Conservation (phyloP, 2,888 invertebrate species). For the Trissoscelio sp. region DNA sequence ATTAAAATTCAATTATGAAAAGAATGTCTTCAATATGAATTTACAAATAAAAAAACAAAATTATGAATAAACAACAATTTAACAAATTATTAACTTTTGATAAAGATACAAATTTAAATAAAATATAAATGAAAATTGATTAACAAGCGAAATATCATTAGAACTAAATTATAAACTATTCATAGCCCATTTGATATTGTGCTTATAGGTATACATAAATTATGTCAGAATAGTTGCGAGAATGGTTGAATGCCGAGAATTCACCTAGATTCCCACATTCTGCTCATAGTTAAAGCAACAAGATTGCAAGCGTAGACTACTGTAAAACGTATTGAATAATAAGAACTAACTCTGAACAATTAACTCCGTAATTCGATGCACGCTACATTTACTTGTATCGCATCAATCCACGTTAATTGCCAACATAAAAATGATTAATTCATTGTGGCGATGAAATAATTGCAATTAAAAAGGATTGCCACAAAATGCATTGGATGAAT, state of each 20-base stretch:
- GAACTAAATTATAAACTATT: background rate
- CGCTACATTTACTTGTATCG: background rate
- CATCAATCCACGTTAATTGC: background rate
- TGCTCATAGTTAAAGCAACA: constrained; percentile 24
- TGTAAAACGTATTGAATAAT: constrained; percentile 12
- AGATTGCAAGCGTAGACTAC: constrained; percentile 1
- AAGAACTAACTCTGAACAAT: constrained; percentile 7
- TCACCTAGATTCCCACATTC: constrained; percentile 28
- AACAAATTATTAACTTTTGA: too few relatives aligned
- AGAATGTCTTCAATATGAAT: too few relatives aligned
- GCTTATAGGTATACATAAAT: background rate
- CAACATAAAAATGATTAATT: too few relatives aligned
- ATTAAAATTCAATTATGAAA: too few relatives aligned
- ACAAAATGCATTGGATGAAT: too few relatives aligned
- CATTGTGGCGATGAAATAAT: too few relatives aligned
- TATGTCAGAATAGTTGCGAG: constrained; percentile 19
- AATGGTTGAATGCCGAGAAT: constrained; percentile 20
- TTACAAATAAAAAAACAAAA: too few relatives aligned
- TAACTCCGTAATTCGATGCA: constrained; percentile 10
- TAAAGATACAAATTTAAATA: too few relatives aligned
- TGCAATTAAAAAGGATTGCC: too few relatives aligned
- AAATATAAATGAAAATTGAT: too few relatives aligned
- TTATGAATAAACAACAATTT: too few relatives aligned
- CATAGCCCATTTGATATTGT: background rate
- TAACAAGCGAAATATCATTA: too few relatives aligned